These are phyloP conservation scores for Oncorhynchus kisutch DNA, from an alignment of 2,113 vertebrate species.

Conservation along the genomic window DNA sequence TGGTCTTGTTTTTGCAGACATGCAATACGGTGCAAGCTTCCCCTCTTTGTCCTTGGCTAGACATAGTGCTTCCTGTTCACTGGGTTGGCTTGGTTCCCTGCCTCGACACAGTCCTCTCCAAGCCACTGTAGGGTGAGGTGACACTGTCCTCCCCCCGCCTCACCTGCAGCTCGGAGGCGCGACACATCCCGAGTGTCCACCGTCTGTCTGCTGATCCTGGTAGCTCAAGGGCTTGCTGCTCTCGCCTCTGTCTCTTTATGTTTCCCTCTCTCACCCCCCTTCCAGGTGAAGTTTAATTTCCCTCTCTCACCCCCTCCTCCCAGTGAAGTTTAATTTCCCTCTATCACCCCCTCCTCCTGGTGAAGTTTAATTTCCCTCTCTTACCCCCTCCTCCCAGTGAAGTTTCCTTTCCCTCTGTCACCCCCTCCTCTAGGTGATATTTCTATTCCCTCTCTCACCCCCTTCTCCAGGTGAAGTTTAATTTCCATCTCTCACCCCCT, in stretches of 20 bases:
- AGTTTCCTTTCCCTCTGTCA: too few species aligned
- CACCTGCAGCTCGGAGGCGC: constrained; percentile 48
- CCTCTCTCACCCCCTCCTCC: too few species aligned
- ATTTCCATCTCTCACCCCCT: too few species aligned
- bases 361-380: too few species aligned
- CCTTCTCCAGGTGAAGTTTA: too few species aligned
- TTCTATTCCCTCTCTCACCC: too few species aligned
- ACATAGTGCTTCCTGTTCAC: constrained; percentile 3
- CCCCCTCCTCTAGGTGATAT: too few species aligned
- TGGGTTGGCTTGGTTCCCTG: constrained; percentile 30
- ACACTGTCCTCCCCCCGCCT: constrained; percentile 12
- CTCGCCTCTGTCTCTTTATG: constrained; percentile 42
- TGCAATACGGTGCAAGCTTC: background rate
- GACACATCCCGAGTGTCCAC: constrained; percentile 32
- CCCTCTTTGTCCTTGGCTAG: background rate
- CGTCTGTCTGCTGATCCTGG: constrained; percentile 52
- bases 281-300: too few species aligned
- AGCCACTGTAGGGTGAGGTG: constrained; percentile 22
- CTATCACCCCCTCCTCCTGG: too few species aligned
- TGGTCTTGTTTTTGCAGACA: constrained; percentile 4
- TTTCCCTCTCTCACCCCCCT: constrained; percentile 47
- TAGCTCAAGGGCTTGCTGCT: constrained; percentile 54
- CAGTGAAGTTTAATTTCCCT: too few species aligned
- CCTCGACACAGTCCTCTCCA: constrained; percentile 20
- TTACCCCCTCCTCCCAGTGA: too few species aligned